A percentile compares a stretch with the other conserved stretches of the same genome.
Conservation (phyloP, 2,888 invertebrate species). For the Schizotus pectinicornis region DNA sequence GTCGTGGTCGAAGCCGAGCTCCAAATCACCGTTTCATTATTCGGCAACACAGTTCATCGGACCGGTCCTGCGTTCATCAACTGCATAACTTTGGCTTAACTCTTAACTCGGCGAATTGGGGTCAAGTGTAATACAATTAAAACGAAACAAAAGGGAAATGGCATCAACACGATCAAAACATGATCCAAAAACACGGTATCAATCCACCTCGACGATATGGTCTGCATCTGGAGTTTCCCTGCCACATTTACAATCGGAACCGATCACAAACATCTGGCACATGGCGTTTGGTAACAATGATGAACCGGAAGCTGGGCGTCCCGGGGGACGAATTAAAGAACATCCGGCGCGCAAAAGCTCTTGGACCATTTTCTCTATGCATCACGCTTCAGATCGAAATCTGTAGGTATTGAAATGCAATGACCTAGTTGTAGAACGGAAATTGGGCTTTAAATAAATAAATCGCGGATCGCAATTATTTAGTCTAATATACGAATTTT, state of each 20-base stretch:
- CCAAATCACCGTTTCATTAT: too few species aligned
- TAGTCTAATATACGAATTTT: background rate
- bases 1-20: too few species aligned
- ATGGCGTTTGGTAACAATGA: slow-evolving; percentile 38
- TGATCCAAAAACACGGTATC: too few species aligned
- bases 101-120: slow-evolving; percentile 3
- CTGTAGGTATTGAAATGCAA: slow-evolving; percentile 7
- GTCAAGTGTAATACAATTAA: slow-evolving; percentile 8
- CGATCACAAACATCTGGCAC: too few species aligned
- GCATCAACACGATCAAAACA: too few species aligned
- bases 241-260: too few species aligned
- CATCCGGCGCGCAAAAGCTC: slow-evolving; percentile 32
- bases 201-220: too few species aligned
- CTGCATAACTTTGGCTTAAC: background rate
- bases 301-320: slow-evolving; percentile 44
- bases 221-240: too few species aligned
- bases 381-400: slow-evolving; percentile 4
- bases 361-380: background rate
- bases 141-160: background rate
- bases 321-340: slow-evolving; percentile 36
- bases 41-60: too few species aligned
- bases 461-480: background rate
- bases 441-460: slow-evolving; percentile 18
- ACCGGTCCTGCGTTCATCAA: too few species aligned
- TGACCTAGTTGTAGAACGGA: slow-evolving; percentile 16